Base-by-base conservation (phyloP, 2,113 vertebrate species). In the Rhagologus leucostigma region DNA sequence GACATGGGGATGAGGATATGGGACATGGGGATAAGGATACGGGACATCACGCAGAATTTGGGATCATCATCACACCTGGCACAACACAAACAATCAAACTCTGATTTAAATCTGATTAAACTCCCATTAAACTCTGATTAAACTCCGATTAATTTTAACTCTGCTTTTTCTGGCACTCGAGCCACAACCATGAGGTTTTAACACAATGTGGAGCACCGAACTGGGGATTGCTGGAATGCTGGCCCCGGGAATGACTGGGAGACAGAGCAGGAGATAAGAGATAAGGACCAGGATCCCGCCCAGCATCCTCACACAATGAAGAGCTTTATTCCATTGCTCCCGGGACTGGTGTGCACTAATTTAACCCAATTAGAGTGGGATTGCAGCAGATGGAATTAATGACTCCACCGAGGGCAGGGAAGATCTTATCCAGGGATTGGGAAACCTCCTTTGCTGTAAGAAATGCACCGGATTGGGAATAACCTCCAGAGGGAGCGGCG, bases 371-470 rank as follows among this genome's bases (percentile, higher is more conserved):
- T 97, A 95, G 82, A 77, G 88, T 10, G 86, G 69, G 41, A 90
- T 91, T 92, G 91, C 92, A 57, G 90, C 64, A 57, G 87, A 93
- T 73, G 87, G 94, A 82, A 95, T 96, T 96, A 93, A 96, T 85
- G 92, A 93, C 95, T 93, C 96, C 88, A 47, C 77, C 5, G 93
- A 95, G 95, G 93, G 96, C 88, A 78, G 64, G 95, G 76, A 85
- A 87, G 95, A 96, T 96, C 53, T 94, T 91, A 96, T 92, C 96
- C 83, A 49, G 23, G 64, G 73, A 1, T 62, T 95, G 19, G 90
- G 92, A 92, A 96, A 95, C 56, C 83, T 90, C 84, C 1, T 57
- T 42, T 64, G 65, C 80, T 69, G 85, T 30, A 37, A 64, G 73
- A 94, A 90, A 90, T 22, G 76, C 62, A 73, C 84, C 1, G 6